Conservation (phyloP, 1,140 invertebrate genomes). For the Drosophila ogumai region DNA sequence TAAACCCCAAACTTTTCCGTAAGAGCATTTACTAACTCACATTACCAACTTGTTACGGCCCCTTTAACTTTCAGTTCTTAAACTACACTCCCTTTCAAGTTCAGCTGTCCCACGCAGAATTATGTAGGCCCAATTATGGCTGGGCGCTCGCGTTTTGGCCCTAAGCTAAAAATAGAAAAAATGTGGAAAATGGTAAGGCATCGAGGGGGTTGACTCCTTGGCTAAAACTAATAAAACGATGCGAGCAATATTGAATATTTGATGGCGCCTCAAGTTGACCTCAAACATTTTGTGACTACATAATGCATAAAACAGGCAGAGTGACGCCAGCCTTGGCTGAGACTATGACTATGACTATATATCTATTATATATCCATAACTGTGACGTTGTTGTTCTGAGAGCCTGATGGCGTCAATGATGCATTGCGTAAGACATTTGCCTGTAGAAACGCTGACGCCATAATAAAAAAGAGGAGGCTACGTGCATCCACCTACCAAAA, state of each 20-base stretch:
- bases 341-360: constrained; percentile 14
- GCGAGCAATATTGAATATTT: constrained; percentile 52
- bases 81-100: constrained; percentile 33
- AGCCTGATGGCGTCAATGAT: constrained; percentile 48
- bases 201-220: constrained; percentile 2
- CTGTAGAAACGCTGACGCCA: constrained; percentile 48
- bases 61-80: constrained; percentile 11
- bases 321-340: constrained; percentile 55
- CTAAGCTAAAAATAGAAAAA: constrained; percentile 60
- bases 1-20: background rate
- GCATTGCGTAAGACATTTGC: constrained; percentile 50
- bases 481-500: constrained; percentile 33
- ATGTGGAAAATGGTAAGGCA: constrained; percentile 36
- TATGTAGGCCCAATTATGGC: constrained; percentile 42
- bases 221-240: constrained; percentile 51
- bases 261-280: constrained; percentile 52
- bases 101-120: constrained; percentile 31
- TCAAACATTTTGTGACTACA: constrained; percentile 44
- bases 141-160: constrained; percentile 24
- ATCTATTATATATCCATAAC: constrained; percentile 12
- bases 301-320: constrained; percentile 42
- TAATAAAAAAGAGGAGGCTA: background rate
- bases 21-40: background rate
- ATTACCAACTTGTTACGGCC: background rate
- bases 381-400: constrained; percentile 25